Conservation (phyloP, 2,797 vertebrate species). For the Cirrhinus mrigala region DNA sequence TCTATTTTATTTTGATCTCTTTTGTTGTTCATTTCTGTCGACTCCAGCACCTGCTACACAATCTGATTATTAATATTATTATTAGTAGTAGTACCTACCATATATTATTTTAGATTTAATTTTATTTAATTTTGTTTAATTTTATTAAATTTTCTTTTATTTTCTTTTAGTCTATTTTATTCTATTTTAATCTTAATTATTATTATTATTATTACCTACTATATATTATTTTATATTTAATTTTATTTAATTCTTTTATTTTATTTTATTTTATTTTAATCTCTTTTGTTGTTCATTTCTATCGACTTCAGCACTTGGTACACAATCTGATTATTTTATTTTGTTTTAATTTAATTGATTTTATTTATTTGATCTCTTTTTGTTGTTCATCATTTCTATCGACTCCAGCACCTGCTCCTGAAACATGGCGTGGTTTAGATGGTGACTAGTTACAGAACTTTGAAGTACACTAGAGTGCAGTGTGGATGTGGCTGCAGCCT, state of each 20-base stretch:
- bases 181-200: background rate
- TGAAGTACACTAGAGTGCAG: slow-evolving; percentile 25
- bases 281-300: background rate
- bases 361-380: background rate
- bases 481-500: slow-evolving; percentile 54
- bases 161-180: too few relatives aligned
- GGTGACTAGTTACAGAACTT: background rate
- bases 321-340: too few relatives aligned
- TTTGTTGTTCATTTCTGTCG: too few relatives aligned
- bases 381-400: background rate
- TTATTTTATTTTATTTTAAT: background rate
- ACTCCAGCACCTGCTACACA: too few relatives aligned
- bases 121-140: too few relatives aligned
- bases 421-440: background rate
- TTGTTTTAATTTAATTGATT: background rate
- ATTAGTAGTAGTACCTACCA: too few relatives aligned
- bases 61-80: too few relatives aligned
- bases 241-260: background rate
- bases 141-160: too few relatives aligned
- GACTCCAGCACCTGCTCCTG: background rate
- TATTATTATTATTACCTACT: background rate
- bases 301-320: too few relatives aligned
- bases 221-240: background rate
- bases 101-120: too few relatives aligned
- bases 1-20: too few relatives aligned